Evolutionary conservation across 2,888 invertebrate genomes (phyloP).

Genomic region (Arctia plantaginis): DNA sequence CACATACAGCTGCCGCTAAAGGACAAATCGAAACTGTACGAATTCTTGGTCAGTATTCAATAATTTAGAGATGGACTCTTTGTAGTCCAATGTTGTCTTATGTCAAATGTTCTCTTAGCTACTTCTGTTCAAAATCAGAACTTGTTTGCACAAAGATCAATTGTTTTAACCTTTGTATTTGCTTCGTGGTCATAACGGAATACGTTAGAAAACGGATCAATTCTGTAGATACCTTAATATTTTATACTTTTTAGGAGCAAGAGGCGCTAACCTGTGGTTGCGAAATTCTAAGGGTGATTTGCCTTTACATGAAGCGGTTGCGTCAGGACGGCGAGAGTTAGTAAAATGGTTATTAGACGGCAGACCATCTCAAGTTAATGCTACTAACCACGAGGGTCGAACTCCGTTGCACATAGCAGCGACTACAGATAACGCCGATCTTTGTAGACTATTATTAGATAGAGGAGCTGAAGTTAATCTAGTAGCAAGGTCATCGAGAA

Average conservation of each 20-base stretch:
- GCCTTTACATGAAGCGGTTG: conserved; percentile 98
- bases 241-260: conserved; percentile 64
- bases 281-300: conserved; percentile 97
- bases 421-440: conserved; percentile 96
- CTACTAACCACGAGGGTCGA: conserved; percentile 96
- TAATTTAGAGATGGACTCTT: not conserved
- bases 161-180: too few relatives aligned
- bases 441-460: conserved; percentile 95
- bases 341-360: conserved; percentile 95
- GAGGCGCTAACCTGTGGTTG: conserved; percentile 95
- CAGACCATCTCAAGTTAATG: conserved; percentile 93
- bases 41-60: conserved; percentile 83
- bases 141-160: not conserved
- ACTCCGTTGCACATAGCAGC: conserved; percentile 98
- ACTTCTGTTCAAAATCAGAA: not conserved
- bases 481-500: conserved; percentile 93
- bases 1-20: conserved; percentile 98
- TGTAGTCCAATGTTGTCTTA: not conserved
- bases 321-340: conserved; percentile 95
- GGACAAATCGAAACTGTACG: conserved; percentile 96
- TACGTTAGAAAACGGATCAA: not conserved
- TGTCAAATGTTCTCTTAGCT: too few relatives aligned
- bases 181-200: too few relatives aligned
- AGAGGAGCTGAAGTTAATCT: conserved; percentile 94
- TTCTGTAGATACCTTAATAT: not conserved